Conservation (phyloP, 2,797 vertebrate species). For the Sebastiscus tertius region DNA sequence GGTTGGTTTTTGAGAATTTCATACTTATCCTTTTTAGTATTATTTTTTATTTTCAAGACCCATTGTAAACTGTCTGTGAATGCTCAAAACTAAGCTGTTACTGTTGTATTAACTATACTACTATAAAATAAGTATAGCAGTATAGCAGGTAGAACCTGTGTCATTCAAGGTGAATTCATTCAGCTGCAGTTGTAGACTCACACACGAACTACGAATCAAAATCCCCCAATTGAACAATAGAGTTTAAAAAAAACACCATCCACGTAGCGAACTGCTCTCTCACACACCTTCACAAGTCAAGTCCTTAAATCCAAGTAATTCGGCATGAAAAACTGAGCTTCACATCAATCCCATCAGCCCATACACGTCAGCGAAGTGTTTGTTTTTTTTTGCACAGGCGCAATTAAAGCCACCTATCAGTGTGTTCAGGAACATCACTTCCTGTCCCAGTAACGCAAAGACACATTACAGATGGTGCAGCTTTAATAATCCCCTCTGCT, state of each 20-base stretch:
- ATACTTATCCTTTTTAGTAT: background rate
- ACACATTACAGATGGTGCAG: slow-evolving; percentile 61
- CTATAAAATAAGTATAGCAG: background rate
- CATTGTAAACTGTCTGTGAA: background rate
- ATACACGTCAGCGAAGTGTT: slow-evolving; percentile 36
- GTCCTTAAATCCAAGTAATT: slow-evolving; percentile 6
- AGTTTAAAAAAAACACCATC: background rate
- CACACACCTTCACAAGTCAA: slow-evolving; percentile 51
- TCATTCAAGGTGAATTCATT: background rate
- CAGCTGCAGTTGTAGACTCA: background rate
- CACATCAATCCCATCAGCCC: background rate
- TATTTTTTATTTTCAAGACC: background rate
- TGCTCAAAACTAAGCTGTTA: background rate
- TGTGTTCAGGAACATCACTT: slow-evolving; percentile 67
- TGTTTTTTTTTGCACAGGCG: slow-evolving; percentile 71
- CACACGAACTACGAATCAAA: background rate
- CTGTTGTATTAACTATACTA: background rate
- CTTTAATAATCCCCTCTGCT: slow-evolving; percentile 71
- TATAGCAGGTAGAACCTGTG: slow-evolving; percentile 6
- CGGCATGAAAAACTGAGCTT: background rate
- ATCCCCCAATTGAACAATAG: background rate
- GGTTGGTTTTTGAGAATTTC: background rate
- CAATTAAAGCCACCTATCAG: slow-evolving; percentile 61
- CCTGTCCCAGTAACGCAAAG: slow-evolving; percentile 75
- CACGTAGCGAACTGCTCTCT: rapidly evolving